Evolutionary conservation across 2,888 invertebrate genomes (phyloP), one percentile per base, ranked within the genome.

Genomic region (Lasioglossum morio): DNA sequence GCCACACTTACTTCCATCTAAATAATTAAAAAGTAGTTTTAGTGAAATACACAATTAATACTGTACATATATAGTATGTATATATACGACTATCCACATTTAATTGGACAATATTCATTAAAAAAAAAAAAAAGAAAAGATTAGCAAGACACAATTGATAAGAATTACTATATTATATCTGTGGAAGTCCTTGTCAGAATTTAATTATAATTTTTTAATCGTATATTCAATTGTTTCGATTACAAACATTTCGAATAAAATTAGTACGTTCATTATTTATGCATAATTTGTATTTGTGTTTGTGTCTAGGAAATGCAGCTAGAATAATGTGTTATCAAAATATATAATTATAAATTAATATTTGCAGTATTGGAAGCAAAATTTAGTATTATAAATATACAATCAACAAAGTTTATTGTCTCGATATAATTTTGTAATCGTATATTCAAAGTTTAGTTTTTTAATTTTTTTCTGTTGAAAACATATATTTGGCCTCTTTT

Each of bases 31-130:
- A 37, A 27, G 27, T 57, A 27, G 63, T 75, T 19, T 43, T 73
- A 82, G 46, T 63, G n/a, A 76, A 81, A 81, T 72, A 30, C 74
- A 16, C 63, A 43, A 75, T 30, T 48, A 48, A 37, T 12, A 27
- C 19, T 60, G 57, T 27, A 19, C 19, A 63, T 63, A 40, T 40
- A 30, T 74, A 40, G 27, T 30, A 70, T 14, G n/a, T 46, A 19
- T 37, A 72, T 72, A 72, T 46, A 14, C 40, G 14, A 53, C 63
- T 81, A 63, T 63, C 27, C 48, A 43, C 74, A 19, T 76, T 53
- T 48, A 63, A 72, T 40, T 66, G 19, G 16, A 23, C 27, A 30
- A 76, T 40, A 81, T 34, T 12, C 72, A 43, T 76, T n/a, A 27
- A n/a, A 72, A 43, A 30, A 30, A 27, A n/a, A 72, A 43, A 30